A percentile compares a stretch with the other conserved stretches of the same genome.
Conservation (phyloP, 1,140 invertebrate species). For the Drosophila erecta region DNA sequence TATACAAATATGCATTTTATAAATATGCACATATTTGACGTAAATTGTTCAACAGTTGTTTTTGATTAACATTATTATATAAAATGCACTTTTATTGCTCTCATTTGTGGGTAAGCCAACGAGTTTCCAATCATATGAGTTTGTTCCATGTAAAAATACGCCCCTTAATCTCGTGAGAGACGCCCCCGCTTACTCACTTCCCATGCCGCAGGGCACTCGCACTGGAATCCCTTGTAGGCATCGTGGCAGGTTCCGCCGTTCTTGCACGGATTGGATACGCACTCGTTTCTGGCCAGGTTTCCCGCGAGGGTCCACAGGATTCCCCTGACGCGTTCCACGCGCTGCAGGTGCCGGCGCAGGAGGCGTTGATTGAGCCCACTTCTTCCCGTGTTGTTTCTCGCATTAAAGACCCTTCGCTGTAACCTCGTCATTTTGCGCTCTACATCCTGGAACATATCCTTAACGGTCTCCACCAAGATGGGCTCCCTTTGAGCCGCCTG, state of each 20-base stretch:
- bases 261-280: conserved; percentile 90
- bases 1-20: too few relatives aligned
- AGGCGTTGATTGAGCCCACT: conserved; percentile 8
- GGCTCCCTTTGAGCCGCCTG: conserved; percentile 25
- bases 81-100: too few relatives aligned
- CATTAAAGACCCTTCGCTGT: conserved; percentile 18
- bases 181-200: conserved; percentile 87
- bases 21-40: too few relatives aligned
- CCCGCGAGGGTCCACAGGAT: conserved; percentile 15
- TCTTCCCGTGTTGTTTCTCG: conserved; percentile 34
- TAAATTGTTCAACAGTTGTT: too few relatives aligned
- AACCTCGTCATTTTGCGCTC: conserved; percentile 38
- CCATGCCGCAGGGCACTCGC: conserved; percentile 91
- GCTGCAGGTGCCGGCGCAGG: conserved; percentile 45
- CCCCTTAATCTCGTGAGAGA: conserved; percentile 42
- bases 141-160: conserved; percentile 28
- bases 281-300: conserved; percentile 86
- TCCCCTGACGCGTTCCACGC: conserved; percentile 19
- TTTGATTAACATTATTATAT: too few relatives aligned
- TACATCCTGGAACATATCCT: conserved; percentile 47
- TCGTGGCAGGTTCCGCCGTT: conserved; percentile 94
- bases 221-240: conserved; percentile 89
- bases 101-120: too few relatives aligned
- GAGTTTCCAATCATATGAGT: background rate
- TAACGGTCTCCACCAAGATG: conserved; percentile 35